These are phyloP conservation scores for Pissodes strobi DNA, from an alignment of 1,140 invertebrate species.

Conservation along the genomic window DNA sequence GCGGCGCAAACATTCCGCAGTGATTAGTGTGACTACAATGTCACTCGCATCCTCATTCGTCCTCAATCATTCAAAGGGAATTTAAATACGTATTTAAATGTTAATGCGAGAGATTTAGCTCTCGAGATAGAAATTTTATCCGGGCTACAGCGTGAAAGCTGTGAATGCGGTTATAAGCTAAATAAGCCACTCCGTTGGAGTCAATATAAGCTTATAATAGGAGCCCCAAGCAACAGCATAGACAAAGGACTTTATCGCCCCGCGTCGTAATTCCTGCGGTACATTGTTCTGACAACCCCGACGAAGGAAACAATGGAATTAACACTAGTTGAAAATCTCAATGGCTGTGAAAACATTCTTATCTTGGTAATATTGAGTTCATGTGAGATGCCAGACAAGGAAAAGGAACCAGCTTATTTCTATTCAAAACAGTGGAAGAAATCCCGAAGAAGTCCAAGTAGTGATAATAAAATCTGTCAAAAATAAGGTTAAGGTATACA, in stretches of 20 bases:
- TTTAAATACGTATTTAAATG: slow-evolving; percentile 48
- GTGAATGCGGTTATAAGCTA: slow-evolving; percentile 47
- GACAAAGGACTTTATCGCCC: slow-evolving; percentile 20
- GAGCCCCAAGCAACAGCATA: slow-evolving; percentile 4
- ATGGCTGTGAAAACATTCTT: slow-evolving; percentile 7
- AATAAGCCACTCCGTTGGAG: slow-evolving; percentile 42
- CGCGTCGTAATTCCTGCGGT: slow-evolving; percentile 9
- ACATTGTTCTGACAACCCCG: slow-evolving; percentile 5
- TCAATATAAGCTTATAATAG: slow-evolving; percentile 42
- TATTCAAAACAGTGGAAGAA: too few species aligned
- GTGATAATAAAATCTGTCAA: too few species aligned
- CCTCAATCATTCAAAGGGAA: slow-evolving; percentile 18
- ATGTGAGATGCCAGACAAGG: too few species aligned
- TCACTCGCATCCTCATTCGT: neutral
- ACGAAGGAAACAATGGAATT: slow-evolving; percentile 18
- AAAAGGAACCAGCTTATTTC: too few species aligned
- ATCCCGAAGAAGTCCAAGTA: too few species aligned
- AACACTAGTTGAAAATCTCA: slow-evolving; percentile 7
- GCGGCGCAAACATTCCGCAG: too few species aligned
- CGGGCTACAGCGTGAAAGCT: slow-evolving; percentile 39
- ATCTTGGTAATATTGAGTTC: slow-evolving; percentile 5
- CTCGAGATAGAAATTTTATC: slow-evolving; percentile 37
- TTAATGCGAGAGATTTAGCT: slow-evolving; percentile 44
- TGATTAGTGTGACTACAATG: neutral
- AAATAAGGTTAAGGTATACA: too few species aligned